Evolutionary conservation across 2,113 vertebrate species (phyloP), one percentile per base, ranked within the genome.

Genomic region (Spheniscus mendiculus): DNA sequence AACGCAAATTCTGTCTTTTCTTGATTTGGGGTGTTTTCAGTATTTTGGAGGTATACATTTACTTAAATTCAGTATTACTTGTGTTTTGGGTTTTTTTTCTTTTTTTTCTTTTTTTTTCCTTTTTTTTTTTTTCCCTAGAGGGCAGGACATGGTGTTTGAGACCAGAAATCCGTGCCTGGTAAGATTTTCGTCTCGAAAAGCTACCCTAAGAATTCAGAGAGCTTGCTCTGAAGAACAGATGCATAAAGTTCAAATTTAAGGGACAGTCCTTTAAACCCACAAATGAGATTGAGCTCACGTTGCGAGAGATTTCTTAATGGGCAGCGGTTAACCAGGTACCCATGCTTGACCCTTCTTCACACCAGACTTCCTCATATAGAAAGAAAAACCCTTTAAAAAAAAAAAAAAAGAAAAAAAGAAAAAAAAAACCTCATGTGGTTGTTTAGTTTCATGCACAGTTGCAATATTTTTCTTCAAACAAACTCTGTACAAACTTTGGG

Each of bases 51-150:
- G 97, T 98, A 98, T 98, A 98, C 98, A 98, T 98, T 98, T 97
- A 98, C 98, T 98, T 98, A 98, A 98, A 98, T 98, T 98, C 98
- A 99, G 98, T 99, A 98, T 99, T 99, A 98, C 98, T 98, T 98
- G 97, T 98, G 96, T 74, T 98, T 98, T 97, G 96, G 97, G 95
- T 61, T 95, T 97, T 94, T 98, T 96, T 90, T 92, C 3, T 83
- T 95, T 97, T 96, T 91, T 97, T 97, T 96, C 4, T 55, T 91
- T 96, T 88, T 94, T 94, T 97, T 92, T 88, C 5, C 3, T 52
- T 89, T 65, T 88, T 84, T 56, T 85, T 87, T 49, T 50, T 82
- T 67, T 93, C 94, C 76, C 36, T 89, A 93, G 91, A 97, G 98
- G 98, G 98, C 97, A 98, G 97, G 98, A 98, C 98, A 98, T 98